Percentiles rank a stretch among this genome's conserved stretches.
Conservation (phyloP, 2,797 vertebrate species). For the Sitta carolinensis region DNA sequence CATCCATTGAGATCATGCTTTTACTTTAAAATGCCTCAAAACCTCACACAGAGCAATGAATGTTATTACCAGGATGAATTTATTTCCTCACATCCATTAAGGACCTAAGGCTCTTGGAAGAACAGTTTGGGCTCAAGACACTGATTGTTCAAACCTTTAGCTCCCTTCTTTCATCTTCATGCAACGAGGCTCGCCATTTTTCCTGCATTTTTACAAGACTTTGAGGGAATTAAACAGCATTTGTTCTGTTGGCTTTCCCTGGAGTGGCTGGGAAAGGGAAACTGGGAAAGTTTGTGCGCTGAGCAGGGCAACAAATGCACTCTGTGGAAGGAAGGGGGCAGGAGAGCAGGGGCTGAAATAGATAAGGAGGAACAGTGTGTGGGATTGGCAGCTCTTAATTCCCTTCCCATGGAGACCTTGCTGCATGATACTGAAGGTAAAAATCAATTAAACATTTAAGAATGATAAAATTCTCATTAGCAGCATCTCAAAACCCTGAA, state of each 20-base stretch:
- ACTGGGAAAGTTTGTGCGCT: neutral
- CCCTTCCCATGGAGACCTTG: neutral
- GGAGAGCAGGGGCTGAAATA: neutral
- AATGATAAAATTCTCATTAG: neutral
- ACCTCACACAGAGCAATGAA: neutral
- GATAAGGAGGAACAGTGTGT: neutral
- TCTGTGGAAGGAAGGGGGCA: neutral
- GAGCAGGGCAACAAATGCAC: slow-evolving; percentile 9
- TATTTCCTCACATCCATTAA: neutral
- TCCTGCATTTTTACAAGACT: neutral
- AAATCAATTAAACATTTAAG: slow-evolving; percentile 18
- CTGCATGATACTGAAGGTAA: neutral
- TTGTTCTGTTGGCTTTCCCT: slow-evolving; percentile 19
- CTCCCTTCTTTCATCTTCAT: neutral
- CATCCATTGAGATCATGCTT: neutral
- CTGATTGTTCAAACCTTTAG: neutral
- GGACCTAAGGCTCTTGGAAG: neutral
- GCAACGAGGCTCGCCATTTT: neutral
- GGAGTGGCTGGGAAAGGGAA: neutral
- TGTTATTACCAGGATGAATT: neutral
- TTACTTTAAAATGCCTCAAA: neutral
- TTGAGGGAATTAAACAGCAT: neutral
- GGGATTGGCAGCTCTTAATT: neutral
- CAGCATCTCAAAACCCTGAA: neutral
- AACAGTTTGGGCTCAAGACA: neutral